Evolutionary conservation across 2,888 invertebrate species (phyloP).

Genomic region (Clostera curtula): DNA sequence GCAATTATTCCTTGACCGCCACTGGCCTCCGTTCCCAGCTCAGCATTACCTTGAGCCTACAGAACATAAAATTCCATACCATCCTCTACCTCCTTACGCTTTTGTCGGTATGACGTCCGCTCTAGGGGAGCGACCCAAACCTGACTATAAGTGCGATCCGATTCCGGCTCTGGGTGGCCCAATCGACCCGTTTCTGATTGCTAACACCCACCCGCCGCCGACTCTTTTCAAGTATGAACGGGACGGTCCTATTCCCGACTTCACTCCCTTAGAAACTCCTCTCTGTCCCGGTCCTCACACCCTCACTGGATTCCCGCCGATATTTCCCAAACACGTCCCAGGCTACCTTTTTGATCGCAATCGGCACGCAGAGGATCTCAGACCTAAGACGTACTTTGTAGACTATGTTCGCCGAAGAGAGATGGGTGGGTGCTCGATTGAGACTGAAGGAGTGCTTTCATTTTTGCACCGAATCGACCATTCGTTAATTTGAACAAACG

Average conservation of each 20-base stretch:
- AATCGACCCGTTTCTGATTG: conserved; percentile 54
- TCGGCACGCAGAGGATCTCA: conserved; percentile 65
- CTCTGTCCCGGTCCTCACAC: conserved; percentile 56
- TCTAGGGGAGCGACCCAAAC: conserved; percentile 53
- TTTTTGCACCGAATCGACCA: conserved; percentile 32
- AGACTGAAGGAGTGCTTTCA: conserved; percentile 52
- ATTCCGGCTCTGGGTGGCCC: conserved; percentile 54
- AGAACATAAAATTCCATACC: conserved; percentile 45
- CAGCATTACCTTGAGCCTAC: conserved; percentile 59
- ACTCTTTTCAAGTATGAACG: conserved; percentile 61
- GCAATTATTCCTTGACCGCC: conserved; percentile 50
- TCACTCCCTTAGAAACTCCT: conserved; percentile 45
- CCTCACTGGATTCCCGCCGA: conserved; percentile 61
- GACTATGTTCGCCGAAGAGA: conserved; percentile 70
- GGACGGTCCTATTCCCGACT: conserved; percentile 61
- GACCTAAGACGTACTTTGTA: conserved; percentile 69
- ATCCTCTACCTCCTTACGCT: conserved; percentile 57
- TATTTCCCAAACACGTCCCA: conserved; percentile 64
- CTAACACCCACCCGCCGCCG: conserved; percentile 48
- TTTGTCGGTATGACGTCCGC: conserved; percentile 64
- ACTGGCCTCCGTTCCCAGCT: conserved; percentile 66
- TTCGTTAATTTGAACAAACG: conserved; percentile 4
- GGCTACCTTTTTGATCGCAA: conserved; percentile 61
- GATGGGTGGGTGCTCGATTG: conserved; percentile 73
- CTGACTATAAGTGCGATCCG: conserved; percentile 59